Evolutionary conservation across 2,797 vertebrate species (phyloP).

Genomic region (Protosalanx chinensis): DNA sequence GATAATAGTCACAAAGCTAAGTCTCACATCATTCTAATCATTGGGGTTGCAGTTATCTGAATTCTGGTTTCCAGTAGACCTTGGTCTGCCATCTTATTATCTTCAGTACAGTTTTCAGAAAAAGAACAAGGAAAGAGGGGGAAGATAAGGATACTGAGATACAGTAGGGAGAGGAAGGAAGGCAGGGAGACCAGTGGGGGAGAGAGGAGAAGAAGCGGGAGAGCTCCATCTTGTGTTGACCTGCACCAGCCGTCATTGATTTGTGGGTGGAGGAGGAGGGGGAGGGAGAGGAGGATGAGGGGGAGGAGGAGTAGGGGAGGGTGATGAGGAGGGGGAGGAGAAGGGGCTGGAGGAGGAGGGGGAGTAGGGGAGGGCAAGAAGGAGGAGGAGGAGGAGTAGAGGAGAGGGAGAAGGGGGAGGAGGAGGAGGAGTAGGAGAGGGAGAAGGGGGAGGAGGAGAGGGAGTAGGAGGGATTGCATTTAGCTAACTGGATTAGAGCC

Average conservation of each 20-base stretch:
- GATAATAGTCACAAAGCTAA: neutral
- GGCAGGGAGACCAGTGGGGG: neutral
- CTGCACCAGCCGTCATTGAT: neutral
- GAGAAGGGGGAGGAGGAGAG: constrained; percentile 16
- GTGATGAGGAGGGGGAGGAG: neutral
- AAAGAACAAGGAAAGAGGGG: neutral
- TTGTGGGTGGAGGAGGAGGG: too few species aligned
- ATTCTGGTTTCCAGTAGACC: neutral
- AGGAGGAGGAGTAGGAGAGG: constrained; percentile 22
- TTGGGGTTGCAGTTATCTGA: neutral
- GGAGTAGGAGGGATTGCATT: constrained; percentile 68
- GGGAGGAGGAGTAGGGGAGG: neutral
- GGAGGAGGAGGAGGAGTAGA: constrained; percentile 31
- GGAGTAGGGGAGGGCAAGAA: constrained; percentile 15
- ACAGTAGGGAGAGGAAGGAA: neutral
- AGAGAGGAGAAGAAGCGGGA: neutral
- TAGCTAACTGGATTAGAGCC: constrained; percentile 74
- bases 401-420: neutral
- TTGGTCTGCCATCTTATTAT: neutral
- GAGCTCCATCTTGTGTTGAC: neutral
- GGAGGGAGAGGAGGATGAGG: neutral
- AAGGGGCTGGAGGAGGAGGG: constrained; percentile 4
- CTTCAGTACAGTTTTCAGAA: neutral
- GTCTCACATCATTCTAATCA: neutral
- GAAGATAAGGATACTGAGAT: neutral